Evolutionary conservation across 1,140 invertebrate species (phyloP).

Genomic region (Diabrotica virgifera): DNA sequence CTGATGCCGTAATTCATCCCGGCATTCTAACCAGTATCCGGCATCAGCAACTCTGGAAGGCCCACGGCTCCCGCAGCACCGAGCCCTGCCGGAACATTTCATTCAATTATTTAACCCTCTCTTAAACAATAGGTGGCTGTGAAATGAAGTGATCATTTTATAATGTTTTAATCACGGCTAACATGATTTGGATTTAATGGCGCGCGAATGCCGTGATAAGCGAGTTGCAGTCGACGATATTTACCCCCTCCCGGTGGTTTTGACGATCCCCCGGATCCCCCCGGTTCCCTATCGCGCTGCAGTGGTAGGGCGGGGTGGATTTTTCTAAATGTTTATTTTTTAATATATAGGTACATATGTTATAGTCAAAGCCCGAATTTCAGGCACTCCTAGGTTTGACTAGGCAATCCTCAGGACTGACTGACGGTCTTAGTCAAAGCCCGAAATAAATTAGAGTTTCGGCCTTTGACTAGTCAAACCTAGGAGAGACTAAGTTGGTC

Average conservation of each 20-base stretch:
- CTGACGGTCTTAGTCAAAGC: too few species aligned
- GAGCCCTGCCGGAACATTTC: not conserved
- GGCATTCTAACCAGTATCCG: not conserved
- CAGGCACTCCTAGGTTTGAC: too few species aligned
- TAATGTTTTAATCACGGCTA: constrained; percentile 49
- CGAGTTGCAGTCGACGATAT: constrained; percentile 42
- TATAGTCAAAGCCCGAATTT: not conserved
- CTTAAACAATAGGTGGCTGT: constrained; percentile 51
- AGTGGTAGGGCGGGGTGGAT: not conserved
- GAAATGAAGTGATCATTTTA: constrained; percentile 51
- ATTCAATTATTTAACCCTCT: constrained; percentile 52
- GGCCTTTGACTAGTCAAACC: too few species aligned
- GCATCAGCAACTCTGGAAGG: not conserved
- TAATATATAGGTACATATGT: not conserved
- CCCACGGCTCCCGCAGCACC: too few species aligned
- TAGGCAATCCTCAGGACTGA: too few species aligned
- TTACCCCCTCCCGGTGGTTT: constrained; percentile 14
- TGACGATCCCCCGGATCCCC: constrained; percentile 11
- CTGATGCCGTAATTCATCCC: too few species aligned
- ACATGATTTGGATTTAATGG: constrained; percentile 51
- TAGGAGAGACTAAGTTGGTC: too few species aligned
- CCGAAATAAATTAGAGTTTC: too few species aligned
- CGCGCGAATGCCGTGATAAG: constrained; percentile 49
- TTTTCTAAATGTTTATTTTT: not conserved
- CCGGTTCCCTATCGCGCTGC: not conserved